Conservation (phyloP, 2,797 vertebrate genomes). For the Pristis pectinata region DNA sequence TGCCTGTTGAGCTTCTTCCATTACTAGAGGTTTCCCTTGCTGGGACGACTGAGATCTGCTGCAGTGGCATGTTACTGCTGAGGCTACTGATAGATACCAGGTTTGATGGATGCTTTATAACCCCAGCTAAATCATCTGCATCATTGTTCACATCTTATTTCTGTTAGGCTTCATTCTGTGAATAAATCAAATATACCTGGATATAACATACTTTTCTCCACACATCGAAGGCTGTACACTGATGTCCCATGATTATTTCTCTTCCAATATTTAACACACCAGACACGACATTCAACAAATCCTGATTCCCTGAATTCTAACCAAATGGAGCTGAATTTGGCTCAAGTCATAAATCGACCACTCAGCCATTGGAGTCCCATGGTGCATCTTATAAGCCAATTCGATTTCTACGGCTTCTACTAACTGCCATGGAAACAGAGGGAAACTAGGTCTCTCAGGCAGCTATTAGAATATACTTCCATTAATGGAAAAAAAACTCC, state of each 20-base stretch:
- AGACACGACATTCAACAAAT: constrained; percentile 42
- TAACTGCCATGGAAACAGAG: constrained; percentile 67
- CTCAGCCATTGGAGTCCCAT: constrained; percentile 48
- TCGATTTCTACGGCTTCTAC: constrained; percentile 63
- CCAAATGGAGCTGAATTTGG: constrained; percentile 44
- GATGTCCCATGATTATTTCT: constrained; percentile 43
- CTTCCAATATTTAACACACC: constrained; percentile 42
- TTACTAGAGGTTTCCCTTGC: constrained; percentile 67
- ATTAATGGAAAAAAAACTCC: constrained; percentile 50
- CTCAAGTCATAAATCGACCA: constrained; percentile 48
- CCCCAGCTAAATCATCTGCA: constrained; percentile 58
- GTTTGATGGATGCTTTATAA: constrained; percentile 52
- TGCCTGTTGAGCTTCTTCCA: constrained; percentile 66
- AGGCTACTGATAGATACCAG: constrained; percentile 55
- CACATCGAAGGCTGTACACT: neutral
- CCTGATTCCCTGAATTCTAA: constrained; percentile 45
- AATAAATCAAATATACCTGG: constrained; percentile 42
- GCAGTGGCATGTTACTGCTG: constrained; percentile 77
- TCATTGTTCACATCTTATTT: constrained; percentile 62
- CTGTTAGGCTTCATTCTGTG: constrained; percentile 58
- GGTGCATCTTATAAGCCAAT: constrained; percentile 56
- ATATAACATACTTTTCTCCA: neutral
- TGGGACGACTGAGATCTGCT: constrained; percentile 88
- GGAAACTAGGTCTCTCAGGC: constrained; percentile 55
- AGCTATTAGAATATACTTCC: constrained; percentile 54